phyloP scores from a whole-genome alignment of 2,113 vertebrate species.

The Gracilinanus agilis region DNA sequence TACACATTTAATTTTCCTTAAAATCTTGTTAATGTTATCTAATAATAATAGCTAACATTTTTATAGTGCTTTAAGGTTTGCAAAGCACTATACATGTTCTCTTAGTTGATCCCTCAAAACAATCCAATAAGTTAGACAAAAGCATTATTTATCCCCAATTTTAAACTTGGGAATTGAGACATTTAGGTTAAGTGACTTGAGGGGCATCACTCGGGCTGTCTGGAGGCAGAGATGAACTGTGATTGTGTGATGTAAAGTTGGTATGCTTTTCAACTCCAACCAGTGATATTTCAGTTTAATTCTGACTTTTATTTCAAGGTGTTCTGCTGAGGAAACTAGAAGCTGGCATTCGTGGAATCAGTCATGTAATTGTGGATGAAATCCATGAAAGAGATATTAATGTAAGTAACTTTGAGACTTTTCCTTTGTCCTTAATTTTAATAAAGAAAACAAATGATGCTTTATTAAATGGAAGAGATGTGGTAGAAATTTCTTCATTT shows the following conservation, averaged over 20 bases:
- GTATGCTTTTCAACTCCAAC: neutral
- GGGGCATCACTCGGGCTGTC: neutral
- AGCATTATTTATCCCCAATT: neutral
- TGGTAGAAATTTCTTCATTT: neutral
- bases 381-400: slow-evolving; percentile 99
- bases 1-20: neutral
- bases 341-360: slow-evolving; percentile 96
- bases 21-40: neutral
- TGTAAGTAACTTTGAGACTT: slow-evolving; percentile 85
- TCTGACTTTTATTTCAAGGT: slow-evolving; percentile 82
- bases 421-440: neutral
- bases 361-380: slow-evolving; percentile 98
- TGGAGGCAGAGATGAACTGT: neutral
- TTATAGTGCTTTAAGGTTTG: neutral
- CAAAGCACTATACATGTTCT: neutral
- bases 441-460: neutral
- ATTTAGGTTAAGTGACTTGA: neutral
- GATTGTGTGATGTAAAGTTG: neutral
- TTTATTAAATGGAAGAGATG: neutral
- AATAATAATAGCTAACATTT: neutral
- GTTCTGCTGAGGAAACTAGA: slow-evolving; percentile 96
- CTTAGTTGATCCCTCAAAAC: neutral
- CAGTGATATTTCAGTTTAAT: neutral
- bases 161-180: neutral
- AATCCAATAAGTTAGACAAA: neutral